Base-by-base conservation (phyloP, 1,140 invertebrate genomes). In the Lasioglossum baleicum region DNA sequence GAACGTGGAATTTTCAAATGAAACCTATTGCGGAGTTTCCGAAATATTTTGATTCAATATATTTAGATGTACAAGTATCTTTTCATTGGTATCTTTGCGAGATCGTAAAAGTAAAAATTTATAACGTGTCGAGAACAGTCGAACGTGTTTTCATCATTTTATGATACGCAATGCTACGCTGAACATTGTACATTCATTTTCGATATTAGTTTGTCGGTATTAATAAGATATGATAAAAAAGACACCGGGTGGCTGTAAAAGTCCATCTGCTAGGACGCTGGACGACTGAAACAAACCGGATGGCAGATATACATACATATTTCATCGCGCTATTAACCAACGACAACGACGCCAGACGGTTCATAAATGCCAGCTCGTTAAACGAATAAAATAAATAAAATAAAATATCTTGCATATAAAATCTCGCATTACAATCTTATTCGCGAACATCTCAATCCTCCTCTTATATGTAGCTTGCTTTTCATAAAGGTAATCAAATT, bases 151-250 rank as follows among this genome's bases (percentile, higher is more conserved):
- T 48, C 44, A n/a, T 58, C 56, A 58, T n/a, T 58, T 22, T 20
- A 10, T 22, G 22, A 42, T n/a, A n/a, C 42, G 15, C 8, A 58
- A 58, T 53, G 69, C 13, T 40, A 7, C 8, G 40, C 1, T 4
- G 7, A 71, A 60, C 31, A 7, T 2, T 22, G 35, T 15, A 5
- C 5, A 58, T 44, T 44, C 8, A 6, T 20, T 64, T 8, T 40
- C 6, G 15, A n/a, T 44, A 44, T 40, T 51, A 68, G 7, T 20
- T 31, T 15, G 42, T 60, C 35, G 31, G 61, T 58, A 75, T 85
- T 76, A 77, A 77, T 40, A 51, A 72, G 42, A 61, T 53, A 69
- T 60, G 76, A 69, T 20, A 56, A 74, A 80, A 81, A 65, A 72
- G 60, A 40, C 11, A 44, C 22, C 35, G 17, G 42, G 69, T 63